Base-by-base conservation (phyloP, 2,797 vertebrate genomes). In the Strix occidentalis region DNA sequence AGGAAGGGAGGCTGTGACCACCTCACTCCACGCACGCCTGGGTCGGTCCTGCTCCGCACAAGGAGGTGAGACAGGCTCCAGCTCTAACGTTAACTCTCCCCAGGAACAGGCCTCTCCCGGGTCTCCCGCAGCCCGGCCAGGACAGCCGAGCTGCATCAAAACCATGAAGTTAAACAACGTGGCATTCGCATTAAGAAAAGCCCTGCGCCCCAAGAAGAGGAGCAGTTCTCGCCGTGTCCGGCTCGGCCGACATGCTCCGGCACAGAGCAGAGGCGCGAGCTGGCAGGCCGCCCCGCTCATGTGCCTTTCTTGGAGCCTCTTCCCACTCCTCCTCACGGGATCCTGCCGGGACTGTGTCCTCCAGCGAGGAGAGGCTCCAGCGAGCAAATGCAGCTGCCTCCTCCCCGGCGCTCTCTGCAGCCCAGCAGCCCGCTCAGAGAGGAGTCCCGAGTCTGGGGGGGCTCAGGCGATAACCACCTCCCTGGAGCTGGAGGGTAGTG, bases 281-380 rank as follows among this genome's bases (percentile, higher is more conserved):
- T 89, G 94, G 95, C 95, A 68, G 72, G 46, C 70, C 1, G 91
- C 96, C 94, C 86, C 0, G 3, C 93, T 92, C 86, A 83, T 86
- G 93, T 91, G 97, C 88, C 93, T 94, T 91, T 95, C 84, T 33
- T 86, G 87, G 74, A 91, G 87, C 86, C 77, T 83, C 83, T 50
- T 93, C 72, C 94, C 95, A 88, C 83, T 87, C 68, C 92, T 94
- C 84, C 87, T 77, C 79, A 12, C 57, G 66, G 68, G 60, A 96
- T 74, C 86, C 90, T 87, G 84, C 21, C 0, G 18, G 70, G 91
- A 94, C 50, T 9, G 0, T 45, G 69, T 63, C 93, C 57, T 35
- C 28, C 71, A 68, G 65, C 12, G 2, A 58, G 75, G 53, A 77
- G 64, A 95, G 53, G 50, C 68, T 57, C 60, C 0, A 3, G 35